A percentile compares a stretch with the other conserved stretches of the same genome.
Conservation (phyloP, 2,113 vertebrate species). For the Arenaria interpres region DNA sequence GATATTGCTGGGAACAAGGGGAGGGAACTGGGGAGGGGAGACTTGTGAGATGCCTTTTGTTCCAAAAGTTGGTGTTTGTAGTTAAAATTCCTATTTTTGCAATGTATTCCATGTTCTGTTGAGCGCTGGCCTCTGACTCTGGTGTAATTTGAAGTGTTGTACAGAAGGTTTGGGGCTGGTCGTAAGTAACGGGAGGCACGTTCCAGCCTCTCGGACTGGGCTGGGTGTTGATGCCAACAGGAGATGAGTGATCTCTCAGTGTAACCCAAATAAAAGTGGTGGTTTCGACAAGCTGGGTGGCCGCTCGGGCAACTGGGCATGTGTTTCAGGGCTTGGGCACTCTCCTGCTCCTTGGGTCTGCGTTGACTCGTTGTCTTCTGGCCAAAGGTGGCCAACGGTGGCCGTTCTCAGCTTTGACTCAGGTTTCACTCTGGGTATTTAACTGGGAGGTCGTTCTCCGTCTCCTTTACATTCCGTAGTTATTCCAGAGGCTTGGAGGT, state of each 20-base stretch:
- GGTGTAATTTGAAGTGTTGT: not conserved
- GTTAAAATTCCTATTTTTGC: not conserved
- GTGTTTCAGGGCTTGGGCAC: not conserved
- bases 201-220: not conserved
- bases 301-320: not conserved
- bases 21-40: not conserved
- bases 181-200: fast-evolving
- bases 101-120: not conserved
- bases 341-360: not conserved
- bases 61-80: not conserved
- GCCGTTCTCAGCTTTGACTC: not conserved
- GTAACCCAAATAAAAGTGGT: not conserved
- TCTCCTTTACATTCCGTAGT: not conserved
- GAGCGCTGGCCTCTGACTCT: not conserved
- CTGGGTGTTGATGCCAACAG: not conserved
- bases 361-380: not conserved
- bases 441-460: not conserved
- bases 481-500: not conserved
- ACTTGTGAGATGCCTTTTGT: not conserved
- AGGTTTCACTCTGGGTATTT: not conserved
- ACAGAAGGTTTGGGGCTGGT: not conserved
- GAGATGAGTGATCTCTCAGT: not conserved
- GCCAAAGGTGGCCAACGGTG: not conserved
- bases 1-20: not conserved
- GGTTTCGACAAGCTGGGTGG: not conserved